Percentiles rank a stretch among this genome's conserved stretches.
Evolutionary conservation across 2,797 vertebrate species (phyloP).

Genomic region (Pseudocheirus occidentalis): DNA sequence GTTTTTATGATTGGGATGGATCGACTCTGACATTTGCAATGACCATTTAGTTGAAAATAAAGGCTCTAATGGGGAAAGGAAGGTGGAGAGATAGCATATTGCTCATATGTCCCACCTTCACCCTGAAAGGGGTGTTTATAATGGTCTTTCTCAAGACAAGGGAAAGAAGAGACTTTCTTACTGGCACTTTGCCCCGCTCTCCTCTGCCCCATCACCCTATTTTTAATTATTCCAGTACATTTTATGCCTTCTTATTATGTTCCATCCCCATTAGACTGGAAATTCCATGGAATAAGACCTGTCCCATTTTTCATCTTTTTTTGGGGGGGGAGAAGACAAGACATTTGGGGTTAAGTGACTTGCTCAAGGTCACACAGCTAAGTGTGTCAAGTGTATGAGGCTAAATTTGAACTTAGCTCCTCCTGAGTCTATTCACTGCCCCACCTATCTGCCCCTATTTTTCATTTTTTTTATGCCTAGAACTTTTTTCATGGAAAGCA

Average conservation of each 20-base stretch:
- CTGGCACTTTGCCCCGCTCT: not conserved
- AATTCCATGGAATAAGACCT: not conserved
- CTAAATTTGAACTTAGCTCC: no score
- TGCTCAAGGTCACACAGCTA: no score
- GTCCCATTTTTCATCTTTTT: not conserved
- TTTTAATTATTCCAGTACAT: not conserved
- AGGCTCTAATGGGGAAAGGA: not conserved
- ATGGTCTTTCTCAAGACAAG: not conserved
- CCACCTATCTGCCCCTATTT: no score
- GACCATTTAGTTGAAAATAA: not conserved
- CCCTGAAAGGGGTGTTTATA: not conserved
- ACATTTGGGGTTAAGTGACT: no score
- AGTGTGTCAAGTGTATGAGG: no score
- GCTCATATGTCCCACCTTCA: not conserved
- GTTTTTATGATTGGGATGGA: not conserved
- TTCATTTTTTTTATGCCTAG: not conserved
- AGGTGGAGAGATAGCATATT: not conserved
- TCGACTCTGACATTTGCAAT: not conserved
- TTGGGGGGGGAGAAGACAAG: no score
- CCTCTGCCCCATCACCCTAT: not conserved
- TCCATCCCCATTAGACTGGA: not conserved
- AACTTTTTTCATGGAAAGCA: not conserved
- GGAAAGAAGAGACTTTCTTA: not conserved
- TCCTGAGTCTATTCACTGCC: no score
- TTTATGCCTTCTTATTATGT: not conserved